phyloP scores from a whole-genome alignment of 64 coral and sea anemone genomes.

The Pocillopora verrucosa region DNA sequence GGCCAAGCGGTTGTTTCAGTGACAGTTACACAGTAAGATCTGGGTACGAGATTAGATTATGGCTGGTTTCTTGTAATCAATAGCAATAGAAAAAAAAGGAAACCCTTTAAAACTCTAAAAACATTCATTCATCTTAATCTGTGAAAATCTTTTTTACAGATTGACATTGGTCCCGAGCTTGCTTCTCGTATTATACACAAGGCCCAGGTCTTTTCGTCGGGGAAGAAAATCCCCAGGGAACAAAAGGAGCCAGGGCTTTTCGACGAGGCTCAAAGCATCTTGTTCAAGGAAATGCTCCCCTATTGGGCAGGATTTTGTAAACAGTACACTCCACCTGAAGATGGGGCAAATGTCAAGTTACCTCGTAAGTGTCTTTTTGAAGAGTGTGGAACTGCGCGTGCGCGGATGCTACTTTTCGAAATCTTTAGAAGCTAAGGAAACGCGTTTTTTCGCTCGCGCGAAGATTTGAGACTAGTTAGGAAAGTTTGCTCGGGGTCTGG shows the following conservation, averaged over 20 bases:
- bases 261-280: slow-evolving; percentile 88
- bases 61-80: too few species aligned
- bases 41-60: too few species aligned
- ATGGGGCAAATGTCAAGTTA: slow-evolving; percentile 62
- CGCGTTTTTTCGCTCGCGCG: too few species aligned
- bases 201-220: slow-evolving; percentile 65
- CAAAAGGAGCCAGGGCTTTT: slow-evolving; percentile 82
- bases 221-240: slow-evolving; percentile 74
- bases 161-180: slow-evolving; percentile 93
- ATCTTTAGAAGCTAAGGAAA: too few species aligned
- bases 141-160: slow-evolving; percentile 47
- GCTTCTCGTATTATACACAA: slow-evolving; percentile 89
- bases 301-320: slow-evolving; percentile 96
- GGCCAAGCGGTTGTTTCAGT: too few species aligned
- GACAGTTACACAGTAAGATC: too few species aligned
- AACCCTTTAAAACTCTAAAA: too few species aligned
- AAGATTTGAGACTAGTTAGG: too few species aligned
- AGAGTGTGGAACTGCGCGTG: too few species aligned
- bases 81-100: too few species aligned
- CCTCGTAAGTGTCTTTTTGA: slow-evolving; percentile 74
- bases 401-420: too few species aligned
- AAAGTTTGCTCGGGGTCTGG: too few species aligned
- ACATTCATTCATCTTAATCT: background rate
- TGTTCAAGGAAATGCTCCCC: slow-evolving; percentile 93
- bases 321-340: slow-evolving; percentile 66